phyloP scores from a whole-genome alignment of 2,888 invertebrate species.

The Atethmia centrago region DNA sequence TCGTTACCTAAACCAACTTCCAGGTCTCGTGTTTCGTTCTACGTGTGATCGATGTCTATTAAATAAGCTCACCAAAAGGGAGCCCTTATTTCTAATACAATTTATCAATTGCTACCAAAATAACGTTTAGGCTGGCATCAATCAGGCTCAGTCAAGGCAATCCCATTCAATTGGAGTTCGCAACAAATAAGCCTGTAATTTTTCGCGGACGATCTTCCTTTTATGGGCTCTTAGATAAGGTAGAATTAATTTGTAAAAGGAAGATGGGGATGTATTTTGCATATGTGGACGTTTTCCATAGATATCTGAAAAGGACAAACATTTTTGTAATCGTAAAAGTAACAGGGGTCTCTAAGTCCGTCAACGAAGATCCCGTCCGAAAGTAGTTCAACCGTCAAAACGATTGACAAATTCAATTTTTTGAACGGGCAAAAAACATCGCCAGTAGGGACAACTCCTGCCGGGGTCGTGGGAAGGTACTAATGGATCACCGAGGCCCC shows the following conservation, averaged over 20 bases:
- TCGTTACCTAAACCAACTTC: not conserved
- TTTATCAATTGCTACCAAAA: conserved; percentile 41
- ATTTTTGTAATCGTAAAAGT: not conserved
- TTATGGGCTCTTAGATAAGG: conserved; percentile 17
- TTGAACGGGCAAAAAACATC: too few species aligned
- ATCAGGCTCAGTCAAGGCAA: conserved; percentile 52
- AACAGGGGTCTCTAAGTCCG: too few species aligned
- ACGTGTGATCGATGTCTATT: conserved; percentile 12
- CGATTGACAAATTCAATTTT: too few species aligned
- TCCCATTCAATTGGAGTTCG: conserved; percentile 52
- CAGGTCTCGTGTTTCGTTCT: not conserved
- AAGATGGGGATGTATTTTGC: not conserved
- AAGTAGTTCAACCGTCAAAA: too few species aligned
- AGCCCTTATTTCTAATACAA: conserved; percentile 21
- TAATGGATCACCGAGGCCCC: too few species aligned
- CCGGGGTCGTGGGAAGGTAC: too few species aligned
- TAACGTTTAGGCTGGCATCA: conserved; percentile 48
- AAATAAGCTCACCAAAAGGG: conserved; percentile 5
- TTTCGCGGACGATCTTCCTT: conserved; percentile 28
- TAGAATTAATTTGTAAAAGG: conserved; percentile 19
- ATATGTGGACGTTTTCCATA: not conserved
- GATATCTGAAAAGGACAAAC: not conserved
- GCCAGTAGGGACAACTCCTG: too few species aligned
- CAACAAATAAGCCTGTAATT: conserved; percentile 53
- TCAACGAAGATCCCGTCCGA: too few species aligned